A percentile compares a stretch with the other conserved stretches of the same genome.
phyloP scores from a whole-genome alignment of 2,113 vertebrate species.

The Chrysemys picta region DNA sequence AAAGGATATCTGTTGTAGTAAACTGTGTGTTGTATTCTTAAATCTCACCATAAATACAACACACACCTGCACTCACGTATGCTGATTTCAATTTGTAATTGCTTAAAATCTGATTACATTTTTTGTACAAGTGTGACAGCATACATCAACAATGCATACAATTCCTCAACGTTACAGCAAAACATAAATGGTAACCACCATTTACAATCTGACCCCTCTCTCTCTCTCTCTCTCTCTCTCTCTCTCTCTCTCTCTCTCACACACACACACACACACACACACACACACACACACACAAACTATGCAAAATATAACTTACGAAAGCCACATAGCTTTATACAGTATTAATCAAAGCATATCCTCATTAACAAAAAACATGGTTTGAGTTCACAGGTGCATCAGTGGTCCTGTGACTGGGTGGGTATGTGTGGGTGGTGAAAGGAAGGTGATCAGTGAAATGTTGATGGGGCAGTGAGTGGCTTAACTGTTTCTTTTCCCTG shows the following conservation, averaged over 20 bases:
- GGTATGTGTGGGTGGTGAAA: neutral
- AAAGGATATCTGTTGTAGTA: neutral
- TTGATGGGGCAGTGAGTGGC: neutral
- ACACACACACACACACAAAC: neutral
- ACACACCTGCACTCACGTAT: neutral
- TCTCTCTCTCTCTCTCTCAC: too few relatives aligned
- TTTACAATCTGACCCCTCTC: neutral
- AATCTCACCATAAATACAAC: neutral
- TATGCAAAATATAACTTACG: neutral
- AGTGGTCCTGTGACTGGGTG: neutral
- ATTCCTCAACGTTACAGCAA: neutral
- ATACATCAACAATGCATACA: neutral
- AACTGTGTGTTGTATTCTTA: neutral
- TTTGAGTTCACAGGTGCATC: neutral
- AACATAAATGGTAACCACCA: neutral
- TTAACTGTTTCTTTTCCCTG: neutral
- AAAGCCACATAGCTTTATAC: neutral
- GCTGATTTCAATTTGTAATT: neutral
- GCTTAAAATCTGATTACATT: neutral
- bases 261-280: too few relatives aligned
- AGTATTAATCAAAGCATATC: neutral
- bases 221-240: neutral
- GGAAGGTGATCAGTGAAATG: neutral
- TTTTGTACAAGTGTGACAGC: neutral
- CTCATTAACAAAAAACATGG: neutral